Conservation (phyloP, 2,888 invertebrate species). For the Drosophila robusta region DNA sequence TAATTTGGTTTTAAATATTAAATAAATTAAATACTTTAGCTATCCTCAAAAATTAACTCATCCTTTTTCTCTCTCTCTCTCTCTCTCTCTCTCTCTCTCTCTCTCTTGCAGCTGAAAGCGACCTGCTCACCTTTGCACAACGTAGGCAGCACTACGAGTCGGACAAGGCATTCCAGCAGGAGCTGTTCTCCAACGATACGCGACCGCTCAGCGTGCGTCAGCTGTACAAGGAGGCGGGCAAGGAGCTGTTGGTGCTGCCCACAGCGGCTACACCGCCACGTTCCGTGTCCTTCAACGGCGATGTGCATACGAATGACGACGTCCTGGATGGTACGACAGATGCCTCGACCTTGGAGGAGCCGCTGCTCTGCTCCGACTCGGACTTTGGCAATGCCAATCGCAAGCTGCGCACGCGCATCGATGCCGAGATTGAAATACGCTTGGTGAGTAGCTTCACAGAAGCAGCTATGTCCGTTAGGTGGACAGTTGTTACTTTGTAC, state of each 20-base stretch:
- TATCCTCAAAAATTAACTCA: no score
- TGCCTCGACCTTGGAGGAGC: conserved; percentile 83
- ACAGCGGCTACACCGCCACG: conserved; percentile 56
- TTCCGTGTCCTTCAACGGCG: conserved; percentile 68
- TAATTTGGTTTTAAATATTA: no score
- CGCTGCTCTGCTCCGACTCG: conserved; percentile 91
- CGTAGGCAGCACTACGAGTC: conserved; percentile 92
- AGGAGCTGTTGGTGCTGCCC: conserved; percentile 81
- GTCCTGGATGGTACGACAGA: conserved; percentile 49
- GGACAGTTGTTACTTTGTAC: not conserved
- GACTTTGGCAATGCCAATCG: conserved; percentile 90
- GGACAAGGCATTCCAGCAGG: conserved; percentile 89
- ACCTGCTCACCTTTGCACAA: conserved; percentile 94
- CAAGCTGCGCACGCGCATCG: conserved; percentile 89
- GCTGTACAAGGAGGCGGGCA: conserved; percentile 92
- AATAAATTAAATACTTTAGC: no score
- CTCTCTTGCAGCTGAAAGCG: conserved; percentile 93
- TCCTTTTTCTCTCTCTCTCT: no score
- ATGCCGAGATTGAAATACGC: conserved; percentile 94
- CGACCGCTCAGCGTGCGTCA: conserved; percentile 91
- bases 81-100: no score
- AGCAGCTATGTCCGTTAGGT: not conserved
- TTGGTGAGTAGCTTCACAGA: conserved; percentile 88
- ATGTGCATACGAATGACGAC: conserved; percentile 59
- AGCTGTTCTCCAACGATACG: conserved; percentile 91